Evolutionary conservation across 1,140 invertebrate species (phyloP).

Genomic region (Ephestia elutella): DNA sequence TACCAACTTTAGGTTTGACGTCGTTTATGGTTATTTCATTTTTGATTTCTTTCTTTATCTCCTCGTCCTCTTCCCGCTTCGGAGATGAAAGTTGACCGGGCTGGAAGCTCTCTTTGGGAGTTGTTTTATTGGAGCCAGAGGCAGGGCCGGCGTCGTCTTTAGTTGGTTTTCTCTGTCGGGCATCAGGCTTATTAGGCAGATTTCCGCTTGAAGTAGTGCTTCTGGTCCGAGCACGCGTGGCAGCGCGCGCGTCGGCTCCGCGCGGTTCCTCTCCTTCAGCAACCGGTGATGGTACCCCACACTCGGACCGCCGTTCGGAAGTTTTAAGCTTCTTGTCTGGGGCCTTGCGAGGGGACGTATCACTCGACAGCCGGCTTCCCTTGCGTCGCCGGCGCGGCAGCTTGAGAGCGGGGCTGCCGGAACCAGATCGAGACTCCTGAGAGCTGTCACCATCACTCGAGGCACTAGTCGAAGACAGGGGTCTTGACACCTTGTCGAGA

Average conservation of each 20-base stretch:
- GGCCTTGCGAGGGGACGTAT: slow-evolving; percentile 77
- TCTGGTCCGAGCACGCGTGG: slow-evolving; percentile 78
- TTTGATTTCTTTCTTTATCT: slow-evolving; percentile 62
- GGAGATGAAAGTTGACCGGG: slow-evolving; percentile 76
- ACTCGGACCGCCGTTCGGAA: slow-evolving; percentile 86
- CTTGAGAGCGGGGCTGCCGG: slow-evolving; percentile 55
- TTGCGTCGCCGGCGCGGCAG: slow-evolving; percentile 56
- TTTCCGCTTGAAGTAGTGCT: slow-evolving; percentile 79
- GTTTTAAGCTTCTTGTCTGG: slow-evolving; percentile 90
- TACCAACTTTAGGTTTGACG: slow-evolving; percentile 28
- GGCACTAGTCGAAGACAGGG: slow-evolving; percentile 71
- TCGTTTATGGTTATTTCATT: slow-evolving; percentile 30
- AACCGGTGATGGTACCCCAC: slow-evolving; percentile 82
- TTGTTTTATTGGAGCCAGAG: slow-evolving; percentile 54
- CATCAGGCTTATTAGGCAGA: slow-evolving; percentile 76
- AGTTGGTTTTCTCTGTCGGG: slow-evolving; percentile 77
- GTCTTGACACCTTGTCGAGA: slow-evolving; percentile 77
- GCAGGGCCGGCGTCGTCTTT: slow-evolving; percentile 55
- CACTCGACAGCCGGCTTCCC: slow-evolving; percentile 55
- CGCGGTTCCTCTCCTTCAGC: slow-evolving; percentile 83
- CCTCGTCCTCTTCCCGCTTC: slow-evolving; percentile 83
- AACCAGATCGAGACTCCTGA: slow-evolving; percentile 59
- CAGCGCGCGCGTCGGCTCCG: slow-evolving; percentile 72
- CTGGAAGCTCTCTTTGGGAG: slow-evolving; percentile 75
- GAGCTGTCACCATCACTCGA: slow-evolving; percentile 71